Evolutionary conservation across 2,113 vertebrate species (phyloP), one percentile per base, ranked within the genome.

Genomic region (Bubo bubo): DNA sequence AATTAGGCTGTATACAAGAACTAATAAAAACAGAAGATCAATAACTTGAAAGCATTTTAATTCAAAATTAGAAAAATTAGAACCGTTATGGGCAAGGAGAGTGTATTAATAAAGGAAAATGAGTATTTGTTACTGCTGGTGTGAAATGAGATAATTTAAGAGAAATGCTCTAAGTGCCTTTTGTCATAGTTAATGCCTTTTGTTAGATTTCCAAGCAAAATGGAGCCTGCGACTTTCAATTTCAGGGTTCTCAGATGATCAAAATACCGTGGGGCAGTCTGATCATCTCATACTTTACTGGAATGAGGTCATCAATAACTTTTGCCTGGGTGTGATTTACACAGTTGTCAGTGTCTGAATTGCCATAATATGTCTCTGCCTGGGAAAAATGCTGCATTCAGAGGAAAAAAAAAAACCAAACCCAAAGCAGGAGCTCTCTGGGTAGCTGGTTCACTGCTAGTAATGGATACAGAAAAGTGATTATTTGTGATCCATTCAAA

Each of bases 281-380:
- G 93, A 95, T 96, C 81, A 73, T 92, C 77, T 95, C 96, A 93
- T 88, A 84, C 79, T 88, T 96, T 76, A 77, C 89, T 82, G 93
- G 90, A 97, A 97, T 91, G 76, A 97, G 93, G 84, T 88, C 84
- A 93, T 98, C 92, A 93, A 71, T 97, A 96, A 90, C 86, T 95
- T 68, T 91, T 93, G 93, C 88, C 41, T 58, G 73, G 53, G 28
- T 94, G 79, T 97, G 84, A 98, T 95, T 97, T 97, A 95, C 91
- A 95, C 64, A 94, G 75, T 97, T 96, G 94, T 96, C 88, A 96
- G 58, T 82, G 82, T 94, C 92, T 96, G 93, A 96, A 92, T 97
- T 96, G 86, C 94, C 55, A 9, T 97, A 95, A 93, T 95, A 91
- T 71, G 62, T 97, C 91, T 97, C 66, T 96, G 95, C 83, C 95